These are phyloP conservation scores for Sepioteuthis lessoniana DNA, from an alignment of 2,888 invertebrate genomes.

Conservation along the genomic window DNA sequence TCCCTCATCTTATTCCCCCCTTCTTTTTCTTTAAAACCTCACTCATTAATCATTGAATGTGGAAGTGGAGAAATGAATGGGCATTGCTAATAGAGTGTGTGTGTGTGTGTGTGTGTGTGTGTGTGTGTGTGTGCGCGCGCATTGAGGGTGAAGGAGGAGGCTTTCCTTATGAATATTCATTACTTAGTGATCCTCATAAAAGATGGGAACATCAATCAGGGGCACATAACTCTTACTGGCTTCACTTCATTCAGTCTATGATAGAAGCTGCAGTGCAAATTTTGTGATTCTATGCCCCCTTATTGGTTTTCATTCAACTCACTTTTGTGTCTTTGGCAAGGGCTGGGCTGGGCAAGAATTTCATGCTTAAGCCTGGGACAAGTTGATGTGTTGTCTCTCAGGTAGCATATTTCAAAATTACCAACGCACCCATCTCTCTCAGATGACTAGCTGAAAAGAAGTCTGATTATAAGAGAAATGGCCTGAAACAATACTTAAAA, in stretches of 20 bases:
- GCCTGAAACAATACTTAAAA: neutral
- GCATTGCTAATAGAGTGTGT: neutral
- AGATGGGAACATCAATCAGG: conserved; percentile 23
- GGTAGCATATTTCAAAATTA: conserved; percentile 17
- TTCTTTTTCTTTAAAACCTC: neutral
- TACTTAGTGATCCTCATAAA: conserved; percentile 23
- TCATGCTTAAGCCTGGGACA: neutral
- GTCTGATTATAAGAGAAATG: neutral
- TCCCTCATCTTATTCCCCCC: neutral
- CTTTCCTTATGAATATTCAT: neutral
- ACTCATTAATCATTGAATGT: neutral
- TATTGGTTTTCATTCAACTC: neutral
- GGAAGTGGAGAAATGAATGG: neutral
- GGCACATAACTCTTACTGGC: neutral
- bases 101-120: too few species aligned
- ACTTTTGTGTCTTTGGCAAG: neutral
- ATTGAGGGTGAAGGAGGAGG: neutral
- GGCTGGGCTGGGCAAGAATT: neutral
- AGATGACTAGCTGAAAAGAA: neutral
- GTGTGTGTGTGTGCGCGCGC: too few species aligned
- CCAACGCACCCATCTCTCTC: neutral
- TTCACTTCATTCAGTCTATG: neutral
- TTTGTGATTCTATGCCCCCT: neutral
- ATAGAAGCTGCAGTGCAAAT: neutral
- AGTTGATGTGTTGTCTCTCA: conserved; percentile 23